A percentile compares a stretch with the other conserved stretches of the same genome.
Evolutionary conservation across 2,797 vertebrate genomes (phyloP).

Genomic region (Premnoplex brunnescens): DNA sequence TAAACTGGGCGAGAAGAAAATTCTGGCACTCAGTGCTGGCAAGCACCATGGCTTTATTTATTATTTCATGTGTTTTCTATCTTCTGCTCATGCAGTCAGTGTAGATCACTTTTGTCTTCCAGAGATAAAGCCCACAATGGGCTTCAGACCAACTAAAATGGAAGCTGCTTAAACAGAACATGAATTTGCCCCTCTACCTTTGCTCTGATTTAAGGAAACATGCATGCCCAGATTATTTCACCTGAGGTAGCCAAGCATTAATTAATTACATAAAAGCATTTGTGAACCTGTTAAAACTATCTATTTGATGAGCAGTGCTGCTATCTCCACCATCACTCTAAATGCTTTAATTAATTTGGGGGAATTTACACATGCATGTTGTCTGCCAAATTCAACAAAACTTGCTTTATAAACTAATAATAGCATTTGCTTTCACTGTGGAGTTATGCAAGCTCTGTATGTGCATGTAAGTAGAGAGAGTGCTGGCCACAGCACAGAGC

Average conservation of each 20-base stretch:
- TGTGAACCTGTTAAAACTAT: constrained; percentile 67
- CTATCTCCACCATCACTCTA: constrained; percentile 41
- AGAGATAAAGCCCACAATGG: not conserved
- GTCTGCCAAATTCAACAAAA: constrained; percentile 28
- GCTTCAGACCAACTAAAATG: not conserved
- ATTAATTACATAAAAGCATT: constrained; percentile 67
- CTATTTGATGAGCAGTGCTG: constrained; percentile 29
- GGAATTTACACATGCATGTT: constrained; percentile 21
- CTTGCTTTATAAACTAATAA: constrained; percentile 66
- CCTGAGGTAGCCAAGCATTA: constrained; percentile 65
- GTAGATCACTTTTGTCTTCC: constrained; percentile 29
- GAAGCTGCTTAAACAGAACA: constrained; percentile 51
- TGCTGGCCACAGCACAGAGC: not conserved
- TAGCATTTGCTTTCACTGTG: constrained; percentile 59
- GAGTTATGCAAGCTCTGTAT: constrained; percentile 54
- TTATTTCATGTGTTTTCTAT: constrained; percentile 41
- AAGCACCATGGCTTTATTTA: not conserved
- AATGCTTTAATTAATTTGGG: constrained; percentile 64
- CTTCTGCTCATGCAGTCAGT: not conserved
- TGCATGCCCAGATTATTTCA: constrained; percentile 44
- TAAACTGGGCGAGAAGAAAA: not conserved
- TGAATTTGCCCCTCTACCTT: constrained; percentile 40
- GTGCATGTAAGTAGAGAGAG: constrained; percentile 7
- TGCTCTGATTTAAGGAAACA: constrained; percentile 15
- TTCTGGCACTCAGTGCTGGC: not conserved